Evolutionary conservation across 2,888 invertebrate genomes (phyloP).

Genomic region (Tanypteryx hageni): DNA sequence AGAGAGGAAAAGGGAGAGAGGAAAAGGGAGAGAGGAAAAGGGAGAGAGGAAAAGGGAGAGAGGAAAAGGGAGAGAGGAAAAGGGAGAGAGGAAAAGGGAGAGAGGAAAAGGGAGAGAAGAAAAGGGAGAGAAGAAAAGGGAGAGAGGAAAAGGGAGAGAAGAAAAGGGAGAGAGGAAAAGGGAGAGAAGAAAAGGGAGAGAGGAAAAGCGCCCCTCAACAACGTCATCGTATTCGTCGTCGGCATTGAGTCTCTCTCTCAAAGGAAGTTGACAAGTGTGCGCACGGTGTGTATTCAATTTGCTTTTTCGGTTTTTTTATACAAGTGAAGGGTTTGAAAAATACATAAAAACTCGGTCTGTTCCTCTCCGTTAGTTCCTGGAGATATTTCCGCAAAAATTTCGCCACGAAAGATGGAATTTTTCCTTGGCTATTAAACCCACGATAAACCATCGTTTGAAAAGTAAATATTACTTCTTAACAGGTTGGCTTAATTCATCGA

Average conservation of each 20-base stretch:
- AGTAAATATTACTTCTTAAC: neutral
- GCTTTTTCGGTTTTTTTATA: constrained; percentile 4
- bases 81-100: constrained; percentile 31
- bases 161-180: constrained; percentile 34
- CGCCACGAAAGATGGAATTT: neutral
- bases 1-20: constrained; percentile 29
- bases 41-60: constrained; percentile 28
- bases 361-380: constrained; percentile 20
- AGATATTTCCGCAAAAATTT: neutral
- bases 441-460: neutral
- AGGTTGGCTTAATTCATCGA: neutral
- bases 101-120: constrained; percentile 9
- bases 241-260: constrained; percentile 3
- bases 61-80: neutral
- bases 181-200: constrained; percentile 6
- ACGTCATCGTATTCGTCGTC: neutral
- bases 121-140: constrained; percentile 25
- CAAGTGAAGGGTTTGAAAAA: neutral
- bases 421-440: neutral
- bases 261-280: constrained; percentile 35
- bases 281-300: constrained; percentile 28
- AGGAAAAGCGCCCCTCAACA: neutral
- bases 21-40: neutral
- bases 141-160: constrained; percentile 17
- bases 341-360: neutral